Base-by-base conservation (phyloP, 2,888 invertebrate species). In the Ernsta delagoae region DNA sequence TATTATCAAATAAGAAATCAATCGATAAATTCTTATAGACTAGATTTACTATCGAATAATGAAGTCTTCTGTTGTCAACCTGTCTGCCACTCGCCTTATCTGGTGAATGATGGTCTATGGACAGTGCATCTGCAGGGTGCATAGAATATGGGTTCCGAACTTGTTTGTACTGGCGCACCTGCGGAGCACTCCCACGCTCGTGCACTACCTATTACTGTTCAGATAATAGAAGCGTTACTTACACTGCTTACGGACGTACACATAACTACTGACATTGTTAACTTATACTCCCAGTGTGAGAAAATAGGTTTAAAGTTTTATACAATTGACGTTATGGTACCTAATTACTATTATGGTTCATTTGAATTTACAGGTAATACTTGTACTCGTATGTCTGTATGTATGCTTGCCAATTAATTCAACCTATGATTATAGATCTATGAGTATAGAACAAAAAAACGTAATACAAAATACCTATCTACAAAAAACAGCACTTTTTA, bases 131-230 rank as follows among this genome's bases (percentile, higher is more conserved):
- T 57, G 57, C 39, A 57, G 39, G 57, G 57, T 56, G 54, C 34
- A 79, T 31, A 60, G 57, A 36, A 36, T 3, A 56, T 56, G 34
- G 78, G 75, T 79, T 80, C 82, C 81, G 79, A 79, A 72, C 70
- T 78, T 75, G 79, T 80, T 83, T 81, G 79, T 79, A 72, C 70
- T 70, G 66, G 75, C 80, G 84, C 92, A 93, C 92, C 92, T 93
- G 92, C 92, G 84, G 83, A 82, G 74, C 72, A 80, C 87, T 93
- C 92, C 92, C 92, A 93, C 92, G 92, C 78, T 82, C 78, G 76
- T 79, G 78, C 77, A 75, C 78, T 83, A 79, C 62, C 66, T 70
- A 70, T 73, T 73, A 71, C 70, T 72, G 70, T 70, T 70, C 71
- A 65, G 60, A 71, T 70, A 72, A 70, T 70, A 60, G 66, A 53